Percentiles rank a stretch among this genome's conserved stretches.
These are phyloP conservation scores for Zosterops borbonicus DNA, from an alignment of 2,113 vertebrate genomes.

Conservation along the genomic window DNA sequence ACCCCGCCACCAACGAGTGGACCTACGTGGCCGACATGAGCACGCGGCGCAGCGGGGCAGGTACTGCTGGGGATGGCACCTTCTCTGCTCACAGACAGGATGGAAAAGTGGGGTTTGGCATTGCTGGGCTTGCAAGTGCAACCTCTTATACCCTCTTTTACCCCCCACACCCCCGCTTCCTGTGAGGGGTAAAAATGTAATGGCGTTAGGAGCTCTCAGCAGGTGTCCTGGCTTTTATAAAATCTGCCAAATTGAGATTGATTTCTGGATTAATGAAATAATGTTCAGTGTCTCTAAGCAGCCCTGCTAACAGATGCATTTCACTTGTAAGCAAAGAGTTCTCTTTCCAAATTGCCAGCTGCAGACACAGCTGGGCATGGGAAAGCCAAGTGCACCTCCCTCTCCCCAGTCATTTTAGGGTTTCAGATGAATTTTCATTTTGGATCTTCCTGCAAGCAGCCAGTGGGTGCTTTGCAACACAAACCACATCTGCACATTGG, in stretches of 20 bases:
- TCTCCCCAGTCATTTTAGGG: accelerated
- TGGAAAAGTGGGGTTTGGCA: neutral
- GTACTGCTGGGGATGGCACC: constrained; percentile 46
- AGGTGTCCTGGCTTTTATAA: neutral
- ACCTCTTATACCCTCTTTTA: neutral
- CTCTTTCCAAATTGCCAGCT: neutral
- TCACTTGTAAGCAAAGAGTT: neutral
- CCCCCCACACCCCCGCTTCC: neutral
- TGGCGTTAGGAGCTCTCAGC: neutral
- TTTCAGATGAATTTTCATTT: neutral
- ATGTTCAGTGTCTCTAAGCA: neutral
- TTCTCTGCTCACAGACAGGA: accelerated
- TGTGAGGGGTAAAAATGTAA: accelerated
- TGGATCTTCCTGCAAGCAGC: neutral
- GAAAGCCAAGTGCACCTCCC: neutral
- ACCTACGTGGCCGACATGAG: constrained; percentile 92
- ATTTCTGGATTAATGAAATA: neutral
- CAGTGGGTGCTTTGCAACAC: neutral
- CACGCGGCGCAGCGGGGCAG: constrained; percentile 95
- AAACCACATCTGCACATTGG: neutral
- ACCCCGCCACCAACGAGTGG: constrained; percentile 91
- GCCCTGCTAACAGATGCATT: neutral
- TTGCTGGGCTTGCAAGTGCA: neutral
- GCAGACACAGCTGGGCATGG: neutral
- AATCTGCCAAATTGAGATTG: neutral